These are phyloP conservation scores for Drosophila parvula DNA, from an alignment of 1,140 invertebrate genomes.

Conservation along the genomic window DNA sequence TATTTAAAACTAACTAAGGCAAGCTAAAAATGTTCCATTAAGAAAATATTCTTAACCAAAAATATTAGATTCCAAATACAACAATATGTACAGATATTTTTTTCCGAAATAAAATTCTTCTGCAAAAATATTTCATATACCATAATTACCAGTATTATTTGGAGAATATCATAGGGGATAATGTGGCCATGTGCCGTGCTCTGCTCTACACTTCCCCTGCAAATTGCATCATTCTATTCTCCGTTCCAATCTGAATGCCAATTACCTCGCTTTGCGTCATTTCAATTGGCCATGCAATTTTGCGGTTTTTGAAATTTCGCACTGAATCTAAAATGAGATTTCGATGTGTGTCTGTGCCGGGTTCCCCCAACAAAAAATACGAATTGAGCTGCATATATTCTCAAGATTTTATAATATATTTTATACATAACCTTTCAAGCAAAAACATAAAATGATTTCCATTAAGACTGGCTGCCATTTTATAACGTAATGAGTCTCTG, in stretches of 20 bases:
- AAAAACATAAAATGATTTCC: neutral
- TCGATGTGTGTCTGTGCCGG: neutral
- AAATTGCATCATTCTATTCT: constrained; percentile 7
- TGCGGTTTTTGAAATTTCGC: constrained; percentile 15
- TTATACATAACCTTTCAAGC: neutral
- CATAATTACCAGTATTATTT: no score
- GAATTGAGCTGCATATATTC: no score
- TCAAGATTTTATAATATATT: no score
- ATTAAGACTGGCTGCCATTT: no score
- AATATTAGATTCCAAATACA: no score
- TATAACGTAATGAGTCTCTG: constrained; percentile 1
- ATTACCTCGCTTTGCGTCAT: constrained; percentile 35
- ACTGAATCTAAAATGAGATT: neutral
- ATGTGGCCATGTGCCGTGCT: neutral
- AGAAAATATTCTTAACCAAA: no score
- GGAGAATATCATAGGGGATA: neutral
- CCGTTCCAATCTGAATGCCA: constrained; percentile 23
- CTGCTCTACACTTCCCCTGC: neutral
- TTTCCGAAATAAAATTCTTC: no score
- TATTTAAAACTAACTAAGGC: no score
- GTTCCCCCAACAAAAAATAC: neutral
- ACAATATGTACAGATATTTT: no score
- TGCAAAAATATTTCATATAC: neutral
- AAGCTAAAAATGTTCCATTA: no score
- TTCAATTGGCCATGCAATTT: constrained; percentile 40